phyloP scores from a whole-genome alignment of 2,888 invertebrate species.

The Sinotaia quadrata region DNA sequence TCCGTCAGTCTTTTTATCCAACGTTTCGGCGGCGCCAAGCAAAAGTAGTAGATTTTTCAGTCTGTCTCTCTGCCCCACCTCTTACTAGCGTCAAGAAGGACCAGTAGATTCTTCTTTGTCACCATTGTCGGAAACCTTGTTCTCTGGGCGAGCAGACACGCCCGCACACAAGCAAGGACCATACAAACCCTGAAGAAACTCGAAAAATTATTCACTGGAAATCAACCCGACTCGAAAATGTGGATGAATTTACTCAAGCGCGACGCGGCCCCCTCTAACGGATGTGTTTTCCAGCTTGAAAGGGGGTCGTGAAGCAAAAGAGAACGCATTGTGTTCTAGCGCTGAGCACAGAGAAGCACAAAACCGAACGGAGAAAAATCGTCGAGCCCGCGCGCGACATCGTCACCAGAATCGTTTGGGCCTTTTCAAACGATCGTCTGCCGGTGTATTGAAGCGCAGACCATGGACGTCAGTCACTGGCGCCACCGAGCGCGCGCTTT shows the following conservation, averaged over 20 bases:
- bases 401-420: conserved; percentile 4
- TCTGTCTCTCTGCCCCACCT: neutral
- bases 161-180: conserved; percentile 8
- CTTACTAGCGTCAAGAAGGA: conserved; percentile 1
- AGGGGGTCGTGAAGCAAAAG: conserved; percentile 28
- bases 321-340: conserved; percentile 18
- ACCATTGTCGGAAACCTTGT: neutral
- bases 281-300: conserved; percentile 24
- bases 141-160: conserved; percentile 2
- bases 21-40: neutral
- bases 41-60: conserved; percentile 3
- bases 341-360: neutral
- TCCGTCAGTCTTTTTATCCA: neutral
- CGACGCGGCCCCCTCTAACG: conserved; percentile 11
- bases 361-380: neutral
- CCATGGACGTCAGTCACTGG: conserved; percentile 14
- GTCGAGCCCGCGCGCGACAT: neutral
- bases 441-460: conserved; percentile 2
- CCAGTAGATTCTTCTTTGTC: neutral
- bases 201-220: conserved; percentile 29
- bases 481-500: conserved; percentile 3
- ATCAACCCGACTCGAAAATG: conserved; percentile 13
- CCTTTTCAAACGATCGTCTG: conserved; percentile 20
- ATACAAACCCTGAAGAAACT: conserved; percentile 20
- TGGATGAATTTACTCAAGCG: conserved; percentile 17